phyloP scores from a whole-genome alignment of 92 coral and sea anemone genomes.

The Porites lobata region DNA sequence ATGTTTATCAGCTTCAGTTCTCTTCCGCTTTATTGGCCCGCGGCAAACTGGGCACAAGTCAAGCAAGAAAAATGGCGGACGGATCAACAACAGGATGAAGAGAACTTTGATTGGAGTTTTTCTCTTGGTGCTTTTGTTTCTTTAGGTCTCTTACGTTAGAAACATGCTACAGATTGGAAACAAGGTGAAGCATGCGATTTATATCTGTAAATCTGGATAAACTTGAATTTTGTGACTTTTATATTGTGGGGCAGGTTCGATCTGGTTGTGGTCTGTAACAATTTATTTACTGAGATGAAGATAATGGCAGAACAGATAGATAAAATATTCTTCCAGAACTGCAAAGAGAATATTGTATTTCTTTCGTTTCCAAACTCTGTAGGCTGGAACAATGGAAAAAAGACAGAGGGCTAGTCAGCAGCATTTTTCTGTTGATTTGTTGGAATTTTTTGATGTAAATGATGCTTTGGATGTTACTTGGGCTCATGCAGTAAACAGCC shows the following conservation, averaged over 20 bases:
- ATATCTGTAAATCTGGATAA: background rate
- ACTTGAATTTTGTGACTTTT: background rate
- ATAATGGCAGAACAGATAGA: background rate
- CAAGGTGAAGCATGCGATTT: background rate
- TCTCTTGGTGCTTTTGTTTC: background rate
- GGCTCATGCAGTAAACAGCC: constrained; percentile 93
- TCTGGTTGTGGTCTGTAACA: too few relatives aligned
- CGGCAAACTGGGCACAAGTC: background rate
- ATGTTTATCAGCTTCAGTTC: constrained; percentile 40
- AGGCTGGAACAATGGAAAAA: constrained; percentile 17
- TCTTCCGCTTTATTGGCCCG: background rate
- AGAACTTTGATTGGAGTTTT: background rate
- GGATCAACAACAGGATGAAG: background rate
- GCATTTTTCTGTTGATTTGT: constrained; percentile 15
- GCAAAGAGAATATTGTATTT: too few relatives aligned
- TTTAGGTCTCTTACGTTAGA: background rate
- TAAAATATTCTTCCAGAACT: too few relatives aligned
- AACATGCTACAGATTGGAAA: background rate
- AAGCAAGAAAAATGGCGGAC: constrained; percentile 12
- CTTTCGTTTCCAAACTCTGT: background rate
- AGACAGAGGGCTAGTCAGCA: background rate
- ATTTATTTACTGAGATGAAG: too few relatives aligned
- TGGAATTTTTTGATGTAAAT: constrained; percentile 53
- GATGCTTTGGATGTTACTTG: constrained; percentile 86
- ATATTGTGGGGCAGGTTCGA: background rate